phyloP scores from a whole-genome alignment of 2,113 vertebrate genomes.

The Mastomys coucha region DNA sequence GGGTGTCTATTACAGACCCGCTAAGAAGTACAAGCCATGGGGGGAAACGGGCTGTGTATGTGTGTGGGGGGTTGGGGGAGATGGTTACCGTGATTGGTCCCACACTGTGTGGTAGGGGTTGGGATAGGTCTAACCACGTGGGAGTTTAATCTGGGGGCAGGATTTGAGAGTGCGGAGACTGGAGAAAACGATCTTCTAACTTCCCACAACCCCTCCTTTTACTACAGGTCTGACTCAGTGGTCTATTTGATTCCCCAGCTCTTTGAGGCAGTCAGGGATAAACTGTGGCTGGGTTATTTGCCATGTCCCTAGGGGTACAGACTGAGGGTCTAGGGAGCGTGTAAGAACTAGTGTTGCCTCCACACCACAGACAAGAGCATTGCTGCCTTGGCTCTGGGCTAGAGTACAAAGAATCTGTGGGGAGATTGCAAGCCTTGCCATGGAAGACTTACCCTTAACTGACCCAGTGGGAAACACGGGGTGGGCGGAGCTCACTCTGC shows the following conservation, averaged over 20 bases:
- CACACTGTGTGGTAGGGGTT: not conserved
- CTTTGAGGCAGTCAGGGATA: not conserved
- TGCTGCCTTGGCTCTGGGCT: not conserved
- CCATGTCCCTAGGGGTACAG: not conserved
- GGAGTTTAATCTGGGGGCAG: not conserved
- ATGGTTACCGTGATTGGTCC: too few relatives aligned
- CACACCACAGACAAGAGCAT: not conserved
- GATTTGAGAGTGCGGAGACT: not conserved
- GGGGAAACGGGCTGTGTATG: not conserved
- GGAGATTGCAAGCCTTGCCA: not conserved
- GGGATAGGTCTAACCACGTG: not conserved
- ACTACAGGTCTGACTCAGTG: too few relatives aligned
- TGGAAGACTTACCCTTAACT: not conserved
- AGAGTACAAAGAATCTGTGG: not conserved
- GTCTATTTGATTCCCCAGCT: not conserved
- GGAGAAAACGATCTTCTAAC: not conserved
- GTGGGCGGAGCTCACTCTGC: not conserved
- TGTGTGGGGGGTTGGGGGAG: too few relatives aligned
- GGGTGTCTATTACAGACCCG: not conserved
- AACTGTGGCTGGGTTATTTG: not conserved
- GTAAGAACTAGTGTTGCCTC: not conserved
- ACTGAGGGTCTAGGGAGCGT: not conserved
- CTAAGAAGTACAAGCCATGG: not conserved
- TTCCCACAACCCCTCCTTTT: not conserved
- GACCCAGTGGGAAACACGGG: not conserved